Base-by-base conservation (phyloP, 2,888 invertebrate species). In the Fabriciana adippe region DNA sequence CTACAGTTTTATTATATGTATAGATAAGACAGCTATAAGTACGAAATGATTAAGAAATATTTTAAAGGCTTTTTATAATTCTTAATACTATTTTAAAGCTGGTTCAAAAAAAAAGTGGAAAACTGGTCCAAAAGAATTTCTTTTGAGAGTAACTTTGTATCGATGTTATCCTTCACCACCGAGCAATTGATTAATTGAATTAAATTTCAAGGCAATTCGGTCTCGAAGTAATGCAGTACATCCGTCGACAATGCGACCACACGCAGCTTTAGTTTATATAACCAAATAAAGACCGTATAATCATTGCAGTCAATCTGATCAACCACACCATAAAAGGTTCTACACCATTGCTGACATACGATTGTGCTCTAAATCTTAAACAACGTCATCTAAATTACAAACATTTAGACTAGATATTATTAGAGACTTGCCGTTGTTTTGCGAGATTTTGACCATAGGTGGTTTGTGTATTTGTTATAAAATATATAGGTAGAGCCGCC, bases 211-310 rank as follows among this genome's bases (percentile, higher is more conserved):
- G 69, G 71, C 65, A 53, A 65, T 65, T 67, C 18, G 51, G 69
- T 71, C 59, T 68, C 67, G 35, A 63, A 64, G 61, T 61, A 62
- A 64, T 62, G 55, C 63, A 21, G 65, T 64, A 64, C 71, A 67
- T 71, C 71, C 71, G 69, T 51, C 55, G 69, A 64, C 71, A 69
- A 64, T 64, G 64, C 55, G 71, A 66, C 59, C 69, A 59, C 66
- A 69, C 66, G 35, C 69, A 41, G 61, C 53, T 64, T 67, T 53
- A 69, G 51, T 59, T 69, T 56, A 67, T 66, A 69, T 71, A 69
- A 71, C 71, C 69, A 71, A 71, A 71, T 71, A 69, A 67, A 71
- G 71, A 51, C 11, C 26, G 47, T 59, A 56, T 55, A 61, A 63
- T 70, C 65, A 35, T 11, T 67, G 64, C 65, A 53, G 55, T 66